A percentile compares a stretch with the other conserved stretches of the same genome.
These are phyloP conservation scores for Minunthozetes semirufus DNA, from an alignment of 2,888 invertebrate species.

Conservation along the genomic window DNA sequence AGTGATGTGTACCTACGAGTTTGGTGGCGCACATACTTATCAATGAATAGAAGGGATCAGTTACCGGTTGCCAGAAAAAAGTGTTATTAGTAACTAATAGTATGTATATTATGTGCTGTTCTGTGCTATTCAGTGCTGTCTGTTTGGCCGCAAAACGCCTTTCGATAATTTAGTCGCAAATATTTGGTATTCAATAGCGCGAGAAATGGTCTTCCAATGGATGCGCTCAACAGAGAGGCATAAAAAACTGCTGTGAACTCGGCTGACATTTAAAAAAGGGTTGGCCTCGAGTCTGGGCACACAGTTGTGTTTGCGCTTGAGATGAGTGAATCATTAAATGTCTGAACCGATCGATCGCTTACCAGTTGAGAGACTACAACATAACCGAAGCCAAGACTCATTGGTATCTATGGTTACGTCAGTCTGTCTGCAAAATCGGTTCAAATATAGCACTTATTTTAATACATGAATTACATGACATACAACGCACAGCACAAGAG, in stretches of 20 bases:
- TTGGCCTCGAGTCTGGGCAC: slow-evolving; percentile 1
- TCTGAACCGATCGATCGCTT: slow-evolving; percentile 18
- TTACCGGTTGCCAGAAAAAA: too few relatives aligned
- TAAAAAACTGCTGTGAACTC: background rate
- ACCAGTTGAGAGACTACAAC: background rate
- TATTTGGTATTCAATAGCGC: background rate
- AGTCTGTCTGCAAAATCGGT: background rate
- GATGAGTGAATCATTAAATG: slow-evolving; percentile 12
- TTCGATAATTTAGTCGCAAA: background rate
- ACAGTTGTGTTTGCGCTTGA: background rate
- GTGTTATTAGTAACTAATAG: too few relatives aligned
- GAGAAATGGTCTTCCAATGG: slow-evolving; percentile 10
- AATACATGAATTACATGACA: slow-evolving; percentile 1
- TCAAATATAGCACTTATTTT: slow-evolving; percentile 10
- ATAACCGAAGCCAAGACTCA: background rate
- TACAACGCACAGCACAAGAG: background rate
- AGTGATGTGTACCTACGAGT: background rate
- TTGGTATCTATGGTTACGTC: slow-evolving; percentile 15
- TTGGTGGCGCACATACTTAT: background rate
- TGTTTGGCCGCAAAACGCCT: background rate
- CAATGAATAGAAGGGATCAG: background rate
- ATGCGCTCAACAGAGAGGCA: slow-evolving; percentile 2
- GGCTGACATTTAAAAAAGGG: slow-evolving; percentile 28
- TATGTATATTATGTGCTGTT: too few relatives aligned
- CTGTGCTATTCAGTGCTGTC: background rate